Evolutionary conservation across 2,113 vertebrate species (phyloP), one percentile per base, ranked within the genome.

Genomic region (Calypte anna): DNA sequence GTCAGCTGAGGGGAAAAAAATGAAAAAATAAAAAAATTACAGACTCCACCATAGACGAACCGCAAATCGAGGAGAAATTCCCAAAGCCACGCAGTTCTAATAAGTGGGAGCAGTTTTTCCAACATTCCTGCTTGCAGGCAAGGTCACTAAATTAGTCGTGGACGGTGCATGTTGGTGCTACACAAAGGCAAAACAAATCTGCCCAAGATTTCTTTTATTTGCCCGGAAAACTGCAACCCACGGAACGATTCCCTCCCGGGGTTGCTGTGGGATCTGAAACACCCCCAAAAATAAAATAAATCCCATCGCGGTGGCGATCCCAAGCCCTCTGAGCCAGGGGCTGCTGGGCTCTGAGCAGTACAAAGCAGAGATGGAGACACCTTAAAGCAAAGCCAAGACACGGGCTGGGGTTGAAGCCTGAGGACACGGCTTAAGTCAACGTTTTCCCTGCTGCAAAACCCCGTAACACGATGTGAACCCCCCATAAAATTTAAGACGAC

Each of bases 141-240:
- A 96, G 96, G 94, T 96, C 95, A 92, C 67, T 33, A 54, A 67
- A 74, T 66, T 43, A 67, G 86, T 54, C 24, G 59, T 88, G 92
- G 83, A 74, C 38, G 90, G 76, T 53, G 72, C 7, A 5, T 33
- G 93, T 87, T 91, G 85, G 68, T 68, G 70, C 24, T 15, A 76
- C 90, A 94, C 92, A 95, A 94, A 95, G 21, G 91, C 63, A 63
- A 64, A 81, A 81, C 24, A 4, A 31, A 38, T 11, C 82, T 10
- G 73, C 76, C 31, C 14, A 75, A 69, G 84, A n/a, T 90, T 58
- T n/a, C 82, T 83, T 51, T 59, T 55, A 36, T 78, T 88, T 31
- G 80, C 82, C 23, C 31, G 73, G 68, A 43, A 93, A 48, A 48
- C 82, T 61, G 69, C 78, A 24, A n/a, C 75, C 24, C 38, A 23